Evolutionary conservation across 2,888 invertebrate species (phyloP), one percentile per base, ranked within the genome.

Genomic region (Cybosia mesomella): DNA sequence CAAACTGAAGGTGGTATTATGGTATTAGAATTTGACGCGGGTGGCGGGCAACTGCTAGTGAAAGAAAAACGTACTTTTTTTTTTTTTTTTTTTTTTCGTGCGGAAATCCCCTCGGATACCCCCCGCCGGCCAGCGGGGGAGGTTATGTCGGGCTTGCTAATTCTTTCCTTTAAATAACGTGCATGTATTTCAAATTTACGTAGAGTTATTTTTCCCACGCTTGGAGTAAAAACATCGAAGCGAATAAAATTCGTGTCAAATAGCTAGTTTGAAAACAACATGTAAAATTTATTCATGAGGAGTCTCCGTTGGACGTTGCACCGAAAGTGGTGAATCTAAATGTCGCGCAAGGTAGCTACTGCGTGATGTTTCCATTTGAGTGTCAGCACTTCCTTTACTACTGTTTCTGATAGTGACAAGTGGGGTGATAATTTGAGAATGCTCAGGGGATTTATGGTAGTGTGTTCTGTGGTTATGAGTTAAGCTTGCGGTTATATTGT

Each of bases 251-350:
- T 55, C 58, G 63, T 68, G 63, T 72, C 74, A 79, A 78, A 81
- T 67, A 78, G 68, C 74, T 66, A 66, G 79, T 81, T 81, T 72
- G 71, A 74, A 83, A 83, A 85, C 83, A 84, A 82, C 79, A 77
- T 82, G 78, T 73, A 80, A 72, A 85, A 83, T 86, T 81, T 85
- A 87, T 88, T 87, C 86, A 85, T 83, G 83, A 85, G 77, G 76
- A 81, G 74, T 79, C 81, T 74, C 70, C 71, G 74, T 79, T 73
- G 81, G 72, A 81, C 80, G 77, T 83, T 82, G 80, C 74, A 76
- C 70, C 72, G 76, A 83, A 84, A 83, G 83, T 80, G 78, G 83
- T 83, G 85, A 86, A 84, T 89, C 82, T 82, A 86, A 85, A 84
- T 84, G 82, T 85, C 81, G 83, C 74, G 80, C 80, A 76, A 79